Conservation (phyloP, 2,888 invertebrate genomes). For the Poecilobothrus nobilitatus region DNA sequence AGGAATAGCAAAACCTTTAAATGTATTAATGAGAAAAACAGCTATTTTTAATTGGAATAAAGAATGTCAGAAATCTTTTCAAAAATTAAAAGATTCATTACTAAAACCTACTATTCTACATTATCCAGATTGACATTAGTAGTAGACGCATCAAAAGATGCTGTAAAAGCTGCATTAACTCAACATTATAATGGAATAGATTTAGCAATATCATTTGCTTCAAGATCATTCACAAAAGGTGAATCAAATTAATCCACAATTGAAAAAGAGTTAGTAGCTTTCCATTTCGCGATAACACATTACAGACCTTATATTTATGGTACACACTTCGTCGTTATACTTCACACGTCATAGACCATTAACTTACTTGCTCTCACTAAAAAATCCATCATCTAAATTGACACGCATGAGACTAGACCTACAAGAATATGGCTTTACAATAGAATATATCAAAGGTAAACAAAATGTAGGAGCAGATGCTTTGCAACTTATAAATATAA, state of each 20-base stretch:
- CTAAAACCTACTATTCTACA: no score
- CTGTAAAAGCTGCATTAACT: not conserved
- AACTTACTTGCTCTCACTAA: slow-evolving; percentile 24
- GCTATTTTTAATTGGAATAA: no score
- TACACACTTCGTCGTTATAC: no score
- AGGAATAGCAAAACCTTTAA: no score
- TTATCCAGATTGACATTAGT: no score
- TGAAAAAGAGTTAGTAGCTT: slow-evolving; percentile 23
- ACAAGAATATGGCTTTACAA: slow-evolving; percentile 21
- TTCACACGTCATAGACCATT: no score
- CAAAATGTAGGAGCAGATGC: slow-evolving; percentile 13
- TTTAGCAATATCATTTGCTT: slow-evolving; percentile 16
- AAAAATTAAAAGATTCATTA: no score
- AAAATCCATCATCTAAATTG: slow-evolving; percentile 25
- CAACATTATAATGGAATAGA: not conserved
- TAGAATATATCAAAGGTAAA: no score
- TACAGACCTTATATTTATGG: slow-evolving; percentile 21
- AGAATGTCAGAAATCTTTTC: no score
- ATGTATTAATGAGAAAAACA: no score
- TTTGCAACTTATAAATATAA: slow-evolving; percentile 5
- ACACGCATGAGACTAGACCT: slow-evolving; percentile 25
- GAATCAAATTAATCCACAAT: slow-evolving; percentile 23
- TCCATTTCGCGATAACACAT: slow-evolving; percentile 22
- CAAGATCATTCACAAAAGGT: slow-evolving; percentile 20
- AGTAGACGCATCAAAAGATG: not conserved